Percentiles rank a stretch among this genome's conserved stretches.
Evolutionary conservation across 2,797 vertebrate genomes (phyloP).

Genomic region (Rhincodon typus): DNA sequence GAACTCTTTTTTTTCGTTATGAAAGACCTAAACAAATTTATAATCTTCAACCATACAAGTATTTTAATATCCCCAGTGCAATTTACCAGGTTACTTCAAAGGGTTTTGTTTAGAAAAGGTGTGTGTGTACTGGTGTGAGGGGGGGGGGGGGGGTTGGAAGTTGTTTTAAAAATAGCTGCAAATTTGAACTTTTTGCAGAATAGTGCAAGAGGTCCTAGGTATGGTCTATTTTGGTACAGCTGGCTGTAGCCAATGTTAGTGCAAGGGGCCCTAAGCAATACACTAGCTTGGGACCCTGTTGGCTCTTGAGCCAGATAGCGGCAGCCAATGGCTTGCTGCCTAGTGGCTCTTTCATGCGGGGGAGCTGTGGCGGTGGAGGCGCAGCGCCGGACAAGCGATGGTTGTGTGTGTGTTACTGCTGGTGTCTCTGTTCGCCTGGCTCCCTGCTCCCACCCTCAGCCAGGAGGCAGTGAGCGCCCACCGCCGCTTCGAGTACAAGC

Average conservation of each 20-base stretch:
- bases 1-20: not conserved
- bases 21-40: not conserved
- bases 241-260: not conserved
- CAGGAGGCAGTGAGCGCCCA: not conserved
- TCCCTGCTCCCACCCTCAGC: not conserved
- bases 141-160: too few relatives aligned
- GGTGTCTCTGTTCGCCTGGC: not conserved
- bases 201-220: not conserved
- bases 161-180: too few relatives aligned
- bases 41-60: not conserved
- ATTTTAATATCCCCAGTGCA: not conserved
- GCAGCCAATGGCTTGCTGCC: conserved; percentile 22
- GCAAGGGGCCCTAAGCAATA: not conserved
- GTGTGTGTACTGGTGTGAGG: too few relatives aligned
- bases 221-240: too few relatives aligned
- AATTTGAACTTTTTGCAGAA: not conserved
- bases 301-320: not conserved
- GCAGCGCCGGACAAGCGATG: not conserved
- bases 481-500: conserved; percentile 51
- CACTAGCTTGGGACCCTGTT: too few relatives aligned
- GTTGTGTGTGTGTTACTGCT: not conserved
- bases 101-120: not conserved
- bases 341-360: not conserved
- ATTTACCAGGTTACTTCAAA: not conserved
- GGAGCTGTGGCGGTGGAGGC: not conserved